These are phyloP conservation scores for Pachyseris speciosa DNA, from an alignment of 64 coral and sea anemone genomes.

Conservation along the genomic window DNA sequence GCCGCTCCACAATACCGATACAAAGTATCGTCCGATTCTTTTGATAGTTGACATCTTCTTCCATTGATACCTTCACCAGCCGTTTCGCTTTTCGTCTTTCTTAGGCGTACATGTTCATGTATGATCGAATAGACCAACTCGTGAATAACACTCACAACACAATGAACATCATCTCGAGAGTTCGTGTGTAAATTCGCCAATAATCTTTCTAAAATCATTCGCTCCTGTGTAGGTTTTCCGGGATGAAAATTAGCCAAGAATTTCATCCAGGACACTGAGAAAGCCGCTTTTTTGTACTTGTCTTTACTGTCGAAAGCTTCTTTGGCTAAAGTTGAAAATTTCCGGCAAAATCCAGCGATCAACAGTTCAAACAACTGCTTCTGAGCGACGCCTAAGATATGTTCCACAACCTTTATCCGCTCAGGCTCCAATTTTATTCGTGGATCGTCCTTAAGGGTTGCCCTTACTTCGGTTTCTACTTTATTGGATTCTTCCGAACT, in stretches of 20 bases:
- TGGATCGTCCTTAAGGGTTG: too few species aligned
- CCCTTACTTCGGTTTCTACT: too few species aligned
- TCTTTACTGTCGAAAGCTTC: neutral
- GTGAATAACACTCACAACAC: neutral
- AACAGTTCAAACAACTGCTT: neutral
- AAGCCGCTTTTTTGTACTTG: neutral
- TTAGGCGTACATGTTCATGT: neutral
- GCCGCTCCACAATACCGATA: neutral
- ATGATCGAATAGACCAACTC: neutral
- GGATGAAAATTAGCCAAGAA: constrained; percentile 3
- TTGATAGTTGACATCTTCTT: too few species aligned
- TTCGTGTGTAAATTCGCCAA: neutral
- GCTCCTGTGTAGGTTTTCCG: neutral
- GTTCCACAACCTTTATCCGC: neutral
- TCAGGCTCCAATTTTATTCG: too few species aligned
- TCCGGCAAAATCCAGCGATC: neutral
- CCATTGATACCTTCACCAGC: neutral
- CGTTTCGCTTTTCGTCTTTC: neutral
- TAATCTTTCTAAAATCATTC: neutral
- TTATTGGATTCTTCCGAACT: too few species aligned
- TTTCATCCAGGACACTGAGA: neutral
- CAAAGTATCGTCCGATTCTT: neutral
- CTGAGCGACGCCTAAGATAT: neutral
- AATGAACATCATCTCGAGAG: neutral
- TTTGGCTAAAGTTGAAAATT: neutral